Conservation (phyloP, 2,888 invertebrate genomes). For the Chorisops tibialis region DNA sequence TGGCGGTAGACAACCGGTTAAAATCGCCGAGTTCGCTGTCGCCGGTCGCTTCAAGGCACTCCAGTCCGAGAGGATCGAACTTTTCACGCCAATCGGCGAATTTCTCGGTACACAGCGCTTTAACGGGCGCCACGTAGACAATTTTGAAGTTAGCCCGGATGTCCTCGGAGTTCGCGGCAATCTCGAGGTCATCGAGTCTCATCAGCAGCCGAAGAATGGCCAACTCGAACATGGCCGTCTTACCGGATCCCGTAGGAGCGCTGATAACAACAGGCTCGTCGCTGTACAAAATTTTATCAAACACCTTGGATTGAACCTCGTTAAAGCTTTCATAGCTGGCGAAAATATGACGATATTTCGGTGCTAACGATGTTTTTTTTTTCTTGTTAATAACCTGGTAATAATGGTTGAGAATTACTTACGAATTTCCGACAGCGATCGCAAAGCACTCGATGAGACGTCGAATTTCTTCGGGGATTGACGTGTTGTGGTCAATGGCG, state of each 20-base stretch:
- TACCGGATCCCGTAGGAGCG: constrained; percentile 80
- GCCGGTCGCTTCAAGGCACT: constrained; percentile 70
- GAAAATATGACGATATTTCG: constrained; percentile 58
- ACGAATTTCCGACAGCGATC: constrained; percentile 13
- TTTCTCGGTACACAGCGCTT: constrained; percentile 72
- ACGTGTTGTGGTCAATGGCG: too few species aligned
- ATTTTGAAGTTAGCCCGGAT: constrained; percentile 60
- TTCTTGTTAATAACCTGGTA: too few species aligned
- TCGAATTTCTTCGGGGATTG: neutral
- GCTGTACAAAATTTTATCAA: constrained; percentile 65
- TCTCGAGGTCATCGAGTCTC: constrained; percentile 52
- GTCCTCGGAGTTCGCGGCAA: constrained; percentile 56
- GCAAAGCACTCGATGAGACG: neutral
- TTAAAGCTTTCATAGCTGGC: constrained; percentile 64
- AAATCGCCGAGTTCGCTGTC: constrained; percentile 68
- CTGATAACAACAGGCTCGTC: constrained; percentile 71
- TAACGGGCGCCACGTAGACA: constrained; percentile 81
- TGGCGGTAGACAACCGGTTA: constrained; percentile 53
- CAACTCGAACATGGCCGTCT: constrained; percentile 79
- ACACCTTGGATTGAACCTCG: constrained; percentile 66
- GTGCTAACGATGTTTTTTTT: too few species aligned
- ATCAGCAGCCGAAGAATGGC: constrained; percentile 67
- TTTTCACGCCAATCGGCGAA: constrained; percentile 69
- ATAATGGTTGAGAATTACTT: neutral
- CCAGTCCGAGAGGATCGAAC: constrained; percentile 61